Conservation (phyloP, 1,140 invertebrate species). For the Euglossa dilemma region DNA sequence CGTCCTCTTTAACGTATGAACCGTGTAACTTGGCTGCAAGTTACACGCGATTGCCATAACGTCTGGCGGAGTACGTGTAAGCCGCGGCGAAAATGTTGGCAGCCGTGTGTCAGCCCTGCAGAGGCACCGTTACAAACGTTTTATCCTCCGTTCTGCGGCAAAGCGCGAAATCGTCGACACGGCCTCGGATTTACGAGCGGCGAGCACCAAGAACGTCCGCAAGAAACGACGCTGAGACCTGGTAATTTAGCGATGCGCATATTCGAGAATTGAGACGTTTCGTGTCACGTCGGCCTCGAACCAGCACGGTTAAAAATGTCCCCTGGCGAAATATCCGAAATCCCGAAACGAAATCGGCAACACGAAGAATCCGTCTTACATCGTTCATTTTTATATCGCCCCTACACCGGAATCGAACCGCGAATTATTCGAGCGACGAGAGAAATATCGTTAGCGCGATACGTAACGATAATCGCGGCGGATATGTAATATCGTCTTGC, state of each 20-base stretch:
- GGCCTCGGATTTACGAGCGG: slow-evolving; percentile 58
- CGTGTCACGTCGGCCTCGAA: background rate
- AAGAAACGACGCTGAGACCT: slow-evolving; percentile 43
- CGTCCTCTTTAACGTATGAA: background rate
- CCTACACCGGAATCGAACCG: no score
- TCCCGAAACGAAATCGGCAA: background rate
- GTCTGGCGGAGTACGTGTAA: slow-evolving; percentile 37
- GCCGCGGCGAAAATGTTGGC: slow-evolving; percentile 46
- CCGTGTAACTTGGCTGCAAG: background rate
- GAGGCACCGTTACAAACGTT: slow-evolving; percentile 44
- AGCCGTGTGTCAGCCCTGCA: slow-evolving; percentile 18
- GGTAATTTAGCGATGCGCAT: slow-evolving; percentile 50
- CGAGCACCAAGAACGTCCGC: slow-evolving; percentile 32
- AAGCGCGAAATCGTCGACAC: slow-evolving; percentile 61
- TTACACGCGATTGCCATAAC: slow-evolving; percentile 25
- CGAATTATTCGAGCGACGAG: no score
- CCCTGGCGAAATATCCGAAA: background rate
- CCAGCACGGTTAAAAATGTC: background rate
- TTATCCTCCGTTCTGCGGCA: slow-evolving; percentile 27
- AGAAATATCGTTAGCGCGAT: no score
- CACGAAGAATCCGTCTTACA: no score
- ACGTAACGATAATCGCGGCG: no score
- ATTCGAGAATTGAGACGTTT: slow-evolving; percentile 42
- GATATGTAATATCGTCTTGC: no score
- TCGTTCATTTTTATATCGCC: no score